phyloP scores from a whole-genome alignment of 2,797 vertebrate genomes.

The Rallus crepitans region DNA sequence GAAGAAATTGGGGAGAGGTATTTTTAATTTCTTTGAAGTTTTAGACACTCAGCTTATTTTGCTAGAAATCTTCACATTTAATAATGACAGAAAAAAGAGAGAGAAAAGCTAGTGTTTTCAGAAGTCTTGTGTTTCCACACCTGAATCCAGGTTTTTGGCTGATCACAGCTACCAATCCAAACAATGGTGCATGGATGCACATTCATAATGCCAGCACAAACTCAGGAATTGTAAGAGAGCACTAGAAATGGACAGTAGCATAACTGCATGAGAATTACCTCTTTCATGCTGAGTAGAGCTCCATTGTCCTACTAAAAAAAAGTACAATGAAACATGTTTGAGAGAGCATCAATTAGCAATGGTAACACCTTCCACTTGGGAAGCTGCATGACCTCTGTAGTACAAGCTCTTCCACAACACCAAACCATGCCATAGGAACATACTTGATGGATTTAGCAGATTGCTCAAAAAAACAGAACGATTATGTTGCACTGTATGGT shows the following conservation, averaged over 20 bases:
- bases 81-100: not conserved
- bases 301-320: not conserved
- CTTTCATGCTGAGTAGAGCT: not conserved
- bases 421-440: accelerated
- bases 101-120: not conserved
- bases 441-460: not conserved
- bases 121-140: not conserved
- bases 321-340: not conserved
- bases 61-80: not conserved
- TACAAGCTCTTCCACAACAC: not conserved
- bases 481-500: not conserved
- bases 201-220: not conserved
- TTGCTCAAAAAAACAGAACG: not conserved
- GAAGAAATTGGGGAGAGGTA: not conserved
- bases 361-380: accelerated
- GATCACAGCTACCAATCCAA: not conserved
- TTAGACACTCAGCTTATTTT: not conserved
- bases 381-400: not conserved
- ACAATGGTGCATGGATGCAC: not conserved
- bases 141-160: not conserved
- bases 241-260: not conserved
- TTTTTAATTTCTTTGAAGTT: not conserved
- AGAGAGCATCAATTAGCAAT: too few species aligned
- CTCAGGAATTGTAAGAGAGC: not conserved
- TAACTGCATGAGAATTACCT: not conserved